phyloP scores from a whole-genome alignment of 2,888 invertebrate genomes.

The Cantharis rufa region DNA sequence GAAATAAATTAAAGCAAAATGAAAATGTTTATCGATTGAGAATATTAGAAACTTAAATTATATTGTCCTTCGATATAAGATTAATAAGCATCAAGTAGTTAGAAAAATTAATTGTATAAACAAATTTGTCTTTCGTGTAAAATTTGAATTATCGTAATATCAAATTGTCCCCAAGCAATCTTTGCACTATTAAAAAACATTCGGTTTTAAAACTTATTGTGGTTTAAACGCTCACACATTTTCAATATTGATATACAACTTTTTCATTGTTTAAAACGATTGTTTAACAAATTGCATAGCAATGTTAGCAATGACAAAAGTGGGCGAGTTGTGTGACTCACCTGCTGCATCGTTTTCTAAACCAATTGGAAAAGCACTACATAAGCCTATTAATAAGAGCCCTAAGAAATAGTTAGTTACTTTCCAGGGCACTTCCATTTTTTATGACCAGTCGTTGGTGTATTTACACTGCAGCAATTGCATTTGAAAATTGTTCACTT shows the following conservation, averaged over 20 bases:
- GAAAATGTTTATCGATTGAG: not conserved
- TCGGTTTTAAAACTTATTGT: not conserved
- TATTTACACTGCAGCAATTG: conserved; percentile 8
- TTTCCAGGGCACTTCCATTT: conserved; percentile 49
- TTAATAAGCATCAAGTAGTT: too few relatives aligned
- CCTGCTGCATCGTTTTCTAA: conserved; percentile 52
- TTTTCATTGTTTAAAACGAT: conserved; percentile 5
- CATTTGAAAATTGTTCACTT: conserved; percentile 19
- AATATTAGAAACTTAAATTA: not conserved
- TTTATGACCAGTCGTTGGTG: conserved; percentile 14
- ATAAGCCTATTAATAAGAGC: conserved; percentile 50
- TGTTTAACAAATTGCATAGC: conserved; percentile 32
- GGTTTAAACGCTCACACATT: not conserved
- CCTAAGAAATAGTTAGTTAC: conserved; percentile 47
- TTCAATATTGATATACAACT: not conserved
- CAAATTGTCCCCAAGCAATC: not conserved
- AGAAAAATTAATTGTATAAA: not conserved
- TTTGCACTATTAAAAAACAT: not conserved
- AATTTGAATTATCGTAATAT: not conserved
- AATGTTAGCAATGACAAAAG: conserved; percentile 39
- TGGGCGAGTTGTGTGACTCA: conserved; percentile 49
- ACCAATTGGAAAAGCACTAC: conserved; percentile 54
- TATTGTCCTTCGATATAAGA: not conserved
- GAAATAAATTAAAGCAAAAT: not conserved
- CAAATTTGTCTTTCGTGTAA: not conserved